Percentiles rank a stretch among this genome's conserved stretches.
Conservation (phyloP, 2,113 vertebrate species). For the Telmatochromis sp. region DNA sequence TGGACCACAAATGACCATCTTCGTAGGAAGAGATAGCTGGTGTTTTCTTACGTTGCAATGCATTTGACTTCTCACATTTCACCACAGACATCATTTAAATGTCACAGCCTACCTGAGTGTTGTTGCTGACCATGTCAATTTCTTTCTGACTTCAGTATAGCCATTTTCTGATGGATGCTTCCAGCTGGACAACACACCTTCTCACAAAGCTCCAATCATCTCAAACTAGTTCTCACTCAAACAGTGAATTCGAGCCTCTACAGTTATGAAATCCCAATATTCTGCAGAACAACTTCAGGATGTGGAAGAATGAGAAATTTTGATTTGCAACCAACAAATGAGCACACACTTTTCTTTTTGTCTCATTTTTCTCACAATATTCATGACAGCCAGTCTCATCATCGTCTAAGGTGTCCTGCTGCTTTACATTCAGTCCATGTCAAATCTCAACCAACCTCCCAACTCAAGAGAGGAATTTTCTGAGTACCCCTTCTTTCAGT, state of each 20-base stretch:
- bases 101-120: not conserved
- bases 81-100: not conserved
- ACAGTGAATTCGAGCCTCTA: not conserved
- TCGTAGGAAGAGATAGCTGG: not conserved
- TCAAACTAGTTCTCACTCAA: not conserved
- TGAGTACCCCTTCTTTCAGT: not conserved
- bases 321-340: not conserved
- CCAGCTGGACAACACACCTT: not conserved
- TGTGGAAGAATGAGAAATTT: not conserved
- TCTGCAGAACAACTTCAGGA: not conserved
- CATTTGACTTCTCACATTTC: not conserved
- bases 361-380: not conserved
- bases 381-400: not conserved
- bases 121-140: not conserved
- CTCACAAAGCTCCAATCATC: not conserved
- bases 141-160: not conserved
- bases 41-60: not conserved
- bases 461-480: not conserved
- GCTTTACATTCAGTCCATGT: not conserved
- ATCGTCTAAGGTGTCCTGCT: not conserved
- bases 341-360: not conserved
- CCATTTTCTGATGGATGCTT: not conserved
- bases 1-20: not conserved
- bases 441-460: not conserved
- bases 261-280: not conserved